A percentile compares a stretch with the other conserved stretches of the same genome.
Evolutionary conservation across 2,888 invertebrate species (phyloP).

Genomic region (Microctonus hyperodae): DNA sequence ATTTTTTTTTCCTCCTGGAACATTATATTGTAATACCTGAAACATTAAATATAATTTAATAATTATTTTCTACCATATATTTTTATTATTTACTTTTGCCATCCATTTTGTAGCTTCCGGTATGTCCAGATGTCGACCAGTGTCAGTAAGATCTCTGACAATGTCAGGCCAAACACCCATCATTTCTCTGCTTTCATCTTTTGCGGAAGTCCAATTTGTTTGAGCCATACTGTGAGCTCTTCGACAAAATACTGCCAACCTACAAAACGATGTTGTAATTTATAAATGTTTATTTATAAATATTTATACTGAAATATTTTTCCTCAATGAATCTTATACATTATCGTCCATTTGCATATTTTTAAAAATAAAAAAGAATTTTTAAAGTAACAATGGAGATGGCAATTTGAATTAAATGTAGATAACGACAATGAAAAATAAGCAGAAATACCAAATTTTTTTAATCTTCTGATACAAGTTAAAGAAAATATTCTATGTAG

Average conservation of each 20-base stretch:
- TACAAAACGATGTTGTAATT: conserved; percentile 18
- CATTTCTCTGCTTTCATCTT: conserved; percentile 86
- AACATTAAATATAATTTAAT: conserved; percentile 36
- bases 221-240: conserved; percentile 49
- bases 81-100: conserved; percentile 69
- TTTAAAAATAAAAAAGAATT: neutral
- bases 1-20: conserved; percentile 89
- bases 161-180: conserved; percentile 89
- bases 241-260: conserved; percentile 33
- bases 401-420: neutral
- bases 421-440: neutral
- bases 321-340: neutral
- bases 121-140: conserved; percentile 77
- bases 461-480: too few species aligned
- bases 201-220: conserved; percentile 72
- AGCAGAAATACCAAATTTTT: too few species aligned
- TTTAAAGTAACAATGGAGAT: neutral
- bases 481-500: neutral
- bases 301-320: neutral
- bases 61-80: conserved; percentile 8
- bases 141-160: conserved; percentile 82
- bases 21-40: conserved; percentile 88
- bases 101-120: conserved; percentile 83
- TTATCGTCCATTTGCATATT: neutral
- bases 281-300: neutral